Conservation (phyloP, 2,888 invertebrate species). For the Chalcis sispes region DNA sequence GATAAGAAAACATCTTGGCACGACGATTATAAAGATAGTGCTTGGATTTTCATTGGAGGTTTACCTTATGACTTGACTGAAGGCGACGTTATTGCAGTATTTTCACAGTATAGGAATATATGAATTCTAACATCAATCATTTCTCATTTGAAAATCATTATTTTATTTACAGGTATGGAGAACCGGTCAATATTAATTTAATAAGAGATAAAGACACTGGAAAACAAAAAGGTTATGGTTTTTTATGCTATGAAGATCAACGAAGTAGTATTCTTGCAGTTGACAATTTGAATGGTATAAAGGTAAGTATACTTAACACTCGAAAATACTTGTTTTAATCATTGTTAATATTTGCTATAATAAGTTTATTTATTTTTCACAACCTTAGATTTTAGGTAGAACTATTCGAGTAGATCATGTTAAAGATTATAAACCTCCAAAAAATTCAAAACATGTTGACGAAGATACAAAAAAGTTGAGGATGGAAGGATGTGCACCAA, state of each 20-base stretch:
- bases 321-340: slow-evolving; percentile 25
- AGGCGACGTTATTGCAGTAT: slow-evolving; percentile 93
- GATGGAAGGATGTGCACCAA: slow-evolving; percentile 91
- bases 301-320: slow-evolving; percentile 83
- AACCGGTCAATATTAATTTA: slow-evolving; percentile 96
- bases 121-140: no score
- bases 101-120: slow-evolving; percentile 88
- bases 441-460: slow-evolving; percentile 88
- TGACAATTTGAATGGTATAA: slow-evolving; percentile 98
- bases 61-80: slow-evolving; percentile 95
- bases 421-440: slow-evolving; percentile 94
- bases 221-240: slow-evolving; percentile 96
- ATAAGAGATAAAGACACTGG: slow-evolving; percentile 95
- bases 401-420: slow-evolving; percentile 97
- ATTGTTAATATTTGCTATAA: slow-evolving; percentile 31
- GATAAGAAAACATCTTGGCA: slow-evolving; percentile 94
- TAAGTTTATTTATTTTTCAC: neutral
- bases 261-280: slow-evolving; percentile 96
- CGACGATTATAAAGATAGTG: slow-evolving; percentile 94
- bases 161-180: slow-evolving; percentile 95
- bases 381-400: slow-evolving; percentile 85
- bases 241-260: slow-evolving; percentile 99
- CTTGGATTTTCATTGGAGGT: slow-evolving; percentile 98
- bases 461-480: slow-evolving; percentile 85
- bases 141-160: no score